A percentile compares a stretch with the other conserved stretches of the same genome.
Conservation (phyloP, 2,888 invertebrate species). For the Gastracanthus pulcherrimus region DNA sequence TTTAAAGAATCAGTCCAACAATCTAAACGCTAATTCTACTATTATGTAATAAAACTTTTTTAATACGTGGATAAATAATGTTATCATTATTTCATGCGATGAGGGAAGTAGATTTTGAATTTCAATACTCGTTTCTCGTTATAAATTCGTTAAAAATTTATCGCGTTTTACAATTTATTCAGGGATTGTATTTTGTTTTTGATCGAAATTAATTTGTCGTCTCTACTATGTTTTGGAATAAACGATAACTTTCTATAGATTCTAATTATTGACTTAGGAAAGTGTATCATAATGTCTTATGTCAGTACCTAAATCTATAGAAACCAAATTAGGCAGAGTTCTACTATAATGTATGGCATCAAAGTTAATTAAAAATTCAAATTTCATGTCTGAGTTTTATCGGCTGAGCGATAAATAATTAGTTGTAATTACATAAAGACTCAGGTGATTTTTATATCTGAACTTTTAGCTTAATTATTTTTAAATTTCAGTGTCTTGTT, state of each 20-base stretch:
- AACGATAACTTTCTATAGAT: background rate
- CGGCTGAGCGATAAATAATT: no score
- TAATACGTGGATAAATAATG: background rate
- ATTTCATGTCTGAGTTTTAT: no score
- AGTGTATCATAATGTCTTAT: background rate
- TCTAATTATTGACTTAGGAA: background rate
- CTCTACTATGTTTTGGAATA: background rate
- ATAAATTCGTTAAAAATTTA: background rate
- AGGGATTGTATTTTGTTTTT: background rate
- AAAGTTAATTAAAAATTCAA: no score
- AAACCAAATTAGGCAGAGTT: background rate
- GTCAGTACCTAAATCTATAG: background rate
- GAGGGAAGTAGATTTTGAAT: background rate
- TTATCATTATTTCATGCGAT: background rate
- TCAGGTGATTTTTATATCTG: no score
- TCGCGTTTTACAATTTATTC: background rate
- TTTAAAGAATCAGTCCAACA: constrained; percentile 10
- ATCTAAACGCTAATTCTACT: constrained; percentile 12
- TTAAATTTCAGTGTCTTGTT: no score
- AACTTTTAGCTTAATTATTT: no score
- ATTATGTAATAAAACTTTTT: background rate
- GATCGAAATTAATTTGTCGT: background rate
- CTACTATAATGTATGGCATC: background rate
- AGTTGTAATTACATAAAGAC: no score
- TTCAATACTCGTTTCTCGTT: background rate